These are phyloP conservation scores for Pseudolaguvia tuberculata DNA, from an alignment of 2,113 vertebrate genomes.

Conservation along the genomic window DNA sequence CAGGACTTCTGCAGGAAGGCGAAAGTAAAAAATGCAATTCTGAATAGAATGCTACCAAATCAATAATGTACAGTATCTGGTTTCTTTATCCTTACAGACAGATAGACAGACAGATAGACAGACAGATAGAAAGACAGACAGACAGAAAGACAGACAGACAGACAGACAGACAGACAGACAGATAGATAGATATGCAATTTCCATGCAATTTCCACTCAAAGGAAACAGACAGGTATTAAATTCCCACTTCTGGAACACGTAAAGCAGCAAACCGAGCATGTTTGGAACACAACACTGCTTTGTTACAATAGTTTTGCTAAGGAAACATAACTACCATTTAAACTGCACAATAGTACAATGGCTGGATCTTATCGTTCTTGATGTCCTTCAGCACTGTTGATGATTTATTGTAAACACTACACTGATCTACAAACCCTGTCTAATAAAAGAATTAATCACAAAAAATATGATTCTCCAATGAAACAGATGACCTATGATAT, in stretches of 20 bases:
- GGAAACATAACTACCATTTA: neutral
- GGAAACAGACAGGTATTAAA: too few species aligned
- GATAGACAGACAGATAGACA: too few species aligned
- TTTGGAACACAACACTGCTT: neutral
- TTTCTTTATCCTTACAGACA: too few species aligned
- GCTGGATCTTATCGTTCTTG: neutral
- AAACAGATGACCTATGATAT: conserved; percentile 4
- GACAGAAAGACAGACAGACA: too few species aligned
- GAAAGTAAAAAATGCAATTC: too few species aligned
- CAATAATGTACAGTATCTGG: too few species aligned
- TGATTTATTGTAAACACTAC: neutral
- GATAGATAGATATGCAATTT: too few species aligned
- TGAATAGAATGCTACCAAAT: too few species aligned
- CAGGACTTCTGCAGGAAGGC: too few species aligned
- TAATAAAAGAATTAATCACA: neutral
- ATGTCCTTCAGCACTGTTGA: neutral
- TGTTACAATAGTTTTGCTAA: neutral
- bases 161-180: too few species aligned
- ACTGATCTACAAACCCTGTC: neutral
- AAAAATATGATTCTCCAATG: neutral
- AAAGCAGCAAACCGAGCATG: neutral
- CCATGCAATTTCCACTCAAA: too few species aligned
- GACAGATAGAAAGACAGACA: too few species aligned
- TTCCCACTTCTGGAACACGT: neutral
- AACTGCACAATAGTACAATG: neutral